Conservation (phyloP, 2,113 vertebrate species). For the Erythrolamprus reginae region DNA sequence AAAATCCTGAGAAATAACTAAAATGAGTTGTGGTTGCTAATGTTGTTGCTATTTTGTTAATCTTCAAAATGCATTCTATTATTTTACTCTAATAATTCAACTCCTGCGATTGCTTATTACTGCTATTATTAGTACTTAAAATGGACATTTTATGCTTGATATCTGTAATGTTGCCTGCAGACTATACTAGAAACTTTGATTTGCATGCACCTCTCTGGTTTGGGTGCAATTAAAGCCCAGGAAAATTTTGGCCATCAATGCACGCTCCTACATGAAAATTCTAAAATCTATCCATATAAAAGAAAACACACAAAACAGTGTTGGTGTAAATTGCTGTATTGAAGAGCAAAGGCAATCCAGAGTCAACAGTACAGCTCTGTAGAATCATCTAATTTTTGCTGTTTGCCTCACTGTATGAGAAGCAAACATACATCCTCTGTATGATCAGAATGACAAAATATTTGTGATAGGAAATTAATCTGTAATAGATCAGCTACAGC, state of each 20-base stretch:
- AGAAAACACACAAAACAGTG: neutral
- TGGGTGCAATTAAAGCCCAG: neutral
- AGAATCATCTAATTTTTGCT: neutral
- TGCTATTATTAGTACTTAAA: neutral
- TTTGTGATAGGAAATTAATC: neutral
- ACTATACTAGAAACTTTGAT: neutral
- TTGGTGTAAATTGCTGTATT: neutral
- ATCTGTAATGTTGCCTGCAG: neutral
- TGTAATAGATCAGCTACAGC: neutral
- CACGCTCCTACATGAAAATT: neutral
- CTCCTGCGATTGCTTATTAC: neutral
- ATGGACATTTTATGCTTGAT: neutral
- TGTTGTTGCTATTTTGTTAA: neutral
- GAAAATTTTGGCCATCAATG: neutral
- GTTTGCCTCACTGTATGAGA: neutral
- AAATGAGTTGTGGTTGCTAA: neutral
- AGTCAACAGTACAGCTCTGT: neutral
- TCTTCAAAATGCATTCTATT: neutral
- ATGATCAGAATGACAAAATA: neutral
- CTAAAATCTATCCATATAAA: neutral
- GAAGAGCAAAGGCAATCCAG: neutral
- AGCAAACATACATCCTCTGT: neutral
- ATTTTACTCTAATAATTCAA: neutral
- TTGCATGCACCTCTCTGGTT: neutral
- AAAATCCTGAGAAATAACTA: neutral